These are phyloP conservation scores for Pseudorhombus dupliciocellatus DNA, from an alignment of 2,113 vertebrate species.

Conservation along the genomic window DNA sequence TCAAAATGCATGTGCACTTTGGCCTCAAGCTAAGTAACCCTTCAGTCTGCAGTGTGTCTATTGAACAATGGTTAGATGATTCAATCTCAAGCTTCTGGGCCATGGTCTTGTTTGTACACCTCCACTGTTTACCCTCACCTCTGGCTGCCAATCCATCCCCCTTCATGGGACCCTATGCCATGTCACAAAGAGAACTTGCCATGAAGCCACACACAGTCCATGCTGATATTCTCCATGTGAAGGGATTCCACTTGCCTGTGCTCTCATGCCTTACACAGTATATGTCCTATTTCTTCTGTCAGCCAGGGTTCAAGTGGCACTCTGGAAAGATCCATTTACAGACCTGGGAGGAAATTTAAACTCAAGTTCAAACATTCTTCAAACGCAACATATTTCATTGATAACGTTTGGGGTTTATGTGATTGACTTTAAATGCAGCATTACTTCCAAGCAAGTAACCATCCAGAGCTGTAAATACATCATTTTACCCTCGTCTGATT, in stretches of 20 bases:
- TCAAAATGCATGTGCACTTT: constrained; percentile 61
- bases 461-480: constrained; percentile 53
- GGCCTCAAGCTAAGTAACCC: constrained; percentile 34
- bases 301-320: constrained; percentile 4
- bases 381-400: constrained; percentile 3
- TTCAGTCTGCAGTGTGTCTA: constrained; percentile 50
- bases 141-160: constrained; percentile 61
- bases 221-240: constrained; percentile 42
- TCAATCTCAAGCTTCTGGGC: constrained; percentile 50
- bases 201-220: constrained; percentile 49
- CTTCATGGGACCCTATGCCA: constrained; percentile 43
- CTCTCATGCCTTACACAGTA: constrained; percentile 21
- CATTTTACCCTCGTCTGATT: constrained; percentile 6
- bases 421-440: neutral
- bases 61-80: constrained; percentile 50
- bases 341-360: constrained; percentile 15
- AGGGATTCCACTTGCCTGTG: constrained; percentile 44
- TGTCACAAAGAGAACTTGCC: constrained; percentile 46
- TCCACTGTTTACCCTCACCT: constrained; percentile 49
- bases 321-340: constrained; percentile 41
- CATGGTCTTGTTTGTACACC: constrained; percentile 58
- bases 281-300: constrained; percentile 15
- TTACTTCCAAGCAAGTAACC: constrained; percentile 16
- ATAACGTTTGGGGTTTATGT: neutral
- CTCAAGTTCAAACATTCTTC: constrained; percentile 7